Percentiles rank a stretch among this genome's conserved stretches.
Conservation (phyloP, 2,113 vertebrate species). For the Xyliphius kryptos region DNA sequence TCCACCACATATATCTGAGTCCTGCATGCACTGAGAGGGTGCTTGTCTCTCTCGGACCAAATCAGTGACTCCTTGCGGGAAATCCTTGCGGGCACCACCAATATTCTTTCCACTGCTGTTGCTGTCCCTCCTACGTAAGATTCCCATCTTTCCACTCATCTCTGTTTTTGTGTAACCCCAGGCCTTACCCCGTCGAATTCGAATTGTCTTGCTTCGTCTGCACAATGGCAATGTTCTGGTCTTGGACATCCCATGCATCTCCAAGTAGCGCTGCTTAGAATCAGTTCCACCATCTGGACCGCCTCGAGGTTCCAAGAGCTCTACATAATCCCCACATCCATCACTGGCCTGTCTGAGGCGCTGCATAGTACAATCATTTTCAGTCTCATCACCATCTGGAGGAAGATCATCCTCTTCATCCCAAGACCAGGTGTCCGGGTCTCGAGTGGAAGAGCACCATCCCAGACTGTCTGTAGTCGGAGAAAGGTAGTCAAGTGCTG, state of each 20-base stretch:
- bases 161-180: constrained; percentile 67
- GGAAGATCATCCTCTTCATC: constrained; percentile 62
- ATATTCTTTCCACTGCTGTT: constrained; percentile 25
- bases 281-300: constrained; percentile 65
- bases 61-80: constrained; percentile 35
- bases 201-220: constrained; percentile 66
- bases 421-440: constrained; percentile 67
- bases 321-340: constrained; percentile 71
- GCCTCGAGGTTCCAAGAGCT: constrained; percentile 71
- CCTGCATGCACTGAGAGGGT: no score
- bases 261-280: constrained; percentile 61
- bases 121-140: constrained; percentile 40
- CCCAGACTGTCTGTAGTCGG: constrained; percentile 42
- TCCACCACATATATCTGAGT: constrained; percentile 48
- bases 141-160: constrained; percentile 45
- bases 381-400: constrained; percentile 45
- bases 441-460: constrained; percentile 59
- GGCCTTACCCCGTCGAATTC: constrained; percentile 66
- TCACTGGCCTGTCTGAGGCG: constrained; percentile 52
- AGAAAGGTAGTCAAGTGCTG: constrained; percentile 45
- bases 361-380: constrained; percentile 30
- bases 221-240: constrained; percentile 75
- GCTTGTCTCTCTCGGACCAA: constrained; percentile 38
- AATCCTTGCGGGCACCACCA: constrained; percentile 42
- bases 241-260: constrained; percentile 68